phyloP scores from a whole-genome alignment of 2,888 invertebrate species.

The Cactoblastis cactorum region DNA sequence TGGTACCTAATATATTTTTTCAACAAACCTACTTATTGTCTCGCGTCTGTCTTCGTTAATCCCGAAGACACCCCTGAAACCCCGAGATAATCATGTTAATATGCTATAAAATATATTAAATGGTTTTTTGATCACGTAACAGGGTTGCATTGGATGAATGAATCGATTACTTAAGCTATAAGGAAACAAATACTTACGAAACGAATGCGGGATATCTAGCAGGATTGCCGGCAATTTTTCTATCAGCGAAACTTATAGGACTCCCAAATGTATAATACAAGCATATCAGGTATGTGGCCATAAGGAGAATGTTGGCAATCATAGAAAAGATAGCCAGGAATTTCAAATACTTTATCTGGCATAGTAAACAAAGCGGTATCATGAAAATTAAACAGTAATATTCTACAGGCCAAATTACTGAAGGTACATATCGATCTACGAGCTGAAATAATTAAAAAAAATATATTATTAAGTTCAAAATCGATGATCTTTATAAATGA shows the following conservation, averaged over 20 bases:
- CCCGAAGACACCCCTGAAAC: no score
- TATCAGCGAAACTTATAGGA: slow-evolving; percentile 63
- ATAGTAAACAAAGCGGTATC: slow-evolving; percentile 56
- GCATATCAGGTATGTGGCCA: slow-evolving; percentile 89
- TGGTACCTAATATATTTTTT: no score
- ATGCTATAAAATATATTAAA: no score
- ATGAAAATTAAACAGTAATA: slow-evolving; percentile 65
- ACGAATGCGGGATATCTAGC: slow-evolving; percentile 91
- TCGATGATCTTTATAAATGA: background rate
- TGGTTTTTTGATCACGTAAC: no score
- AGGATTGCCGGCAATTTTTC: slow-evolving; percentile 75
- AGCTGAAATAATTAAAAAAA: slow-evolving; percentile 52
- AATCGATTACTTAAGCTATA: background rate
- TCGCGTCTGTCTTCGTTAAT: no score
- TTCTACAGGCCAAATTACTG: slow-evolving; percentile 50
- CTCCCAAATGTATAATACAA: slow-evolving; percentile 87
- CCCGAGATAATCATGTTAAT: no score
- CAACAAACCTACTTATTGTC: no score
- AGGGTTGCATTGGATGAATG: no score
- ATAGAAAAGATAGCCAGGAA: slow-evolving; percentile 93
- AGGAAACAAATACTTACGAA: slow-evolving; percentile 59
- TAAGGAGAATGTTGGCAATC: slow-evolving; percentile 90
- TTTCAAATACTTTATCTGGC: slow-evolving; percentile 85
- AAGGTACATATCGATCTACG: slow-evolving; percentile 56
- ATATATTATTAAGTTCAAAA: slow-evolving; percentile 7